phyloP scores from a whole-genome alignment of 2,888 invertebrate genomes.

The Trichopria drosophilae region DNA sequence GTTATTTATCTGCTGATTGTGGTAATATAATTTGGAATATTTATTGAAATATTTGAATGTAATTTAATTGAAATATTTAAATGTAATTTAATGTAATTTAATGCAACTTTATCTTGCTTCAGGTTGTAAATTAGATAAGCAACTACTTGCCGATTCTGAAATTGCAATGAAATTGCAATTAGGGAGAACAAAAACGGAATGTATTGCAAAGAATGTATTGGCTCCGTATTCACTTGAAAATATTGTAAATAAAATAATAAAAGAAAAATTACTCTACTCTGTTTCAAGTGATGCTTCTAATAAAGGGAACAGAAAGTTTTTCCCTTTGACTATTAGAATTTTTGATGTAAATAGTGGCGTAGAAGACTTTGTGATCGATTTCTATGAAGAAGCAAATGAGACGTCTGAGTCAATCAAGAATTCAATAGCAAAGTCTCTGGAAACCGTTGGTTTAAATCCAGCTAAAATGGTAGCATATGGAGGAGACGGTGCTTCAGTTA shows the following conservation, averaged over 20 bases:
- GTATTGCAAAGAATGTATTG: not conserved
- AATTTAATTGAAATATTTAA: no score
- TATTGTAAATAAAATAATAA: conserved; percentile 13
- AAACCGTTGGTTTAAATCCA: conserved; percentile 9
- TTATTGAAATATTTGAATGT: no score
- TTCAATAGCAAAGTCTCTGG: no score
- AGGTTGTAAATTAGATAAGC: not conserved
- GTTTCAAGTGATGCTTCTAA: conserved; percentile 20
- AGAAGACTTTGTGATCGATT: conserved; percentile 13
- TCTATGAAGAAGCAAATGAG: no score
- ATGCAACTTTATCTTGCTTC: not conserved
- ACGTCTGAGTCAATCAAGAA: no score
- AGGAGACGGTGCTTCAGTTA: conserved; percentile 32
- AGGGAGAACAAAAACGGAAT: not conserved
- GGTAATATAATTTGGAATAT: not conserved
- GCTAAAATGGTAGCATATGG: conserved; percentile 19
- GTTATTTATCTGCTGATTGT: not conserved
- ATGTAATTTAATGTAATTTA: not conserved
- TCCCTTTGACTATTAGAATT: conserved; percentile 17
- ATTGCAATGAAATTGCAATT: not conserved
- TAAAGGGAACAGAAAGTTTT: conserved; percentile 17
- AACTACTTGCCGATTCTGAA: not conserved
- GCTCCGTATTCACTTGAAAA: conserved; percentile 1
- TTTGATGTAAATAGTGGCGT: conserved; percentile 20
- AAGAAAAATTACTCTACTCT: conserved; percentile 11